Base-by-base conservation (phyloP, 2,888 invertebrate genomes). In the Electrophaes corylata region DNA sequence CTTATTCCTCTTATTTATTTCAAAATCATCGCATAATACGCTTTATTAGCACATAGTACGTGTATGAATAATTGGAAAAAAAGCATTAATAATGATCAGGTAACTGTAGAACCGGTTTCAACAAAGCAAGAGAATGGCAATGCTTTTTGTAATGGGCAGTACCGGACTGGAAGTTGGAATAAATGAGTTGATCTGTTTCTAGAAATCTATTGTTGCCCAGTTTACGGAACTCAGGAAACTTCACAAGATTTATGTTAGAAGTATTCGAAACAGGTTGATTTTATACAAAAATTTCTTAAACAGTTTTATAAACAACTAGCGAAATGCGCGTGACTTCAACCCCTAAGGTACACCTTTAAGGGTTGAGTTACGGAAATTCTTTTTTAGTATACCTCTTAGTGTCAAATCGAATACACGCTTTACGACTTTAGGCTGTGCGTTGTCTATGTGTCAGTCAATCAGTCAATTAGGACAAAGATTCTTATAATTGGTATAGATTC, bases 151-250 rank as follows among this genome's bases (percentile, higher is more conserved):
- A 58, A 53, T 58, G 48, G 58, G 35, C 49, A 53, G 35, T 53
- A 58, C 58, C 26, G 48, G 48, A 57, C 57, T 35, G 37, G 52
- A 53, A 49, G 52, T 45, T 53, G 40, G 58, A 53, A 58, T 58
- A 53, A 53, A 58, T 58, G 58, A 53, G 53, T 49, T 40, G 48
- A 44, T 48, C 39, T 49, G 58, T 53, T 40, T 49, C 58, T 40
- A 48, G 52, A 33, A 49, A 29, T 8, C 46, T 41, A 33, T 50
- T 57, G 33, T 37, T 54, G 35, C 12, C 26, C 43, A 26, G 18
- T 16, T n/a, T 12, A 37, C 35, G 26, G 37, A 33, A 45, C 37
- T 12, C n/a, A 35, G 31, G 26, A 50, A 40, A 50, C 50, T 45
- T 44, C 29, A 16, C 6, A 16, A 31, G n/a, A 10, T 16, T 10